Percentiles rank a stretch among this genome's conserved stretches.
These are phyloP conservation scores for Orthosia gracilis DNA, from an alignment of 2,888 invertebrate genomes.

Conservation along the genomic window DNA sequence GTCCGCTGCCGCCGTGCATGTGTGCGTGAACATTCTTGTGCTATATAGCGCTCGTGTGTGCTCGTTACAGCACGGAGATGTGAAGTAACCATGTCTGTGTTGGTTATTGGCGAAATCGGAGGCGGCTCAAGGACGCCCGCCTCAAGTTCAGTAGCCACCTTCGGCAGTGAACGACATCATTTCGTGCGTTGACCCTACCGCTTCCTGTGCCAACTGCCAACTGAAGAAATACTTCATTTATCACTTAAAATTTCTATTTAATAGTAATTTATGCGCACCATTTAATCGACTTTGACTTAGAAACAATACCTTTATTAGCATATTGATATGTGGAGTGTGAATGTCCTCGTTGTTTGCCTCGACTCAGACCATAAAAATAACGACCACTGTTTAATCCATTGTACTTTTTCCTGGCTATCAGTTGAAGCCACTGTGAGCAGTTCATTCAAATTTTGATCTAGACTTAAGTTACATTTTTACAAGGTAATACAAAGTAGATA, in stretches of 20 bases:
- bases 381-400: constrained; percentile 49
- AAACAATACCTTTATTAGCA: constrained; percentile 84
- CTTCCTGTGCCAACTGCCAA: constrained; percentile 85
- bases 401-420: constrained; percentile 40
- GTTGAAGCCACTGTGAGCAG: constrained; percentile 22
- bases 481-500: constrained; percentile 24
- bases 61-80: constrained; percentile 72
- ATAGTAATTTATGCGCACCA: constrained; percentile 78
- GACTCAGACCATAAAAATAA: constrained; percentile 64
- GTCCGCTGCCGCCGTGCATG: constrained; percentile 44
- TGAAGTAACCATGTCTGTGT: constrained; percentile 71
- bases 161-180: constrained; percentile 88
- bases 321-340: constrained; percentile 79
- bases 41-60: constrained; percentile 71
- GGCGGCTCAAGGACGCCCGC: constrained; percentile 88
- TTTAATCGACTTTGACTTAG: constrained; percentile 84
- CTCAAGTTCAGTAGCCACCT: constrained; percentile 89
- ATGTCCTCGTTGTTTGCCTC: constrained; percentile 72
- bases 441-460: constrained; percentile 32
- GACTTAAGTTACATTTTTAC: constrained; percentile 24
- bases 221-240: constrained; percentile 80
- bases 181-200: constrained; percentile 87
- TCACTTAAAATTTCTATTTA: constrained; percentile 79
- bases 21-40: constrained; percentile 77
- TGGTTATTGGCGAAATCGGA: constrained; percentile 85